Conservation (phyloP, 2,797 vertebrate genomes). For the Decapterus maruadsi region DNA sequence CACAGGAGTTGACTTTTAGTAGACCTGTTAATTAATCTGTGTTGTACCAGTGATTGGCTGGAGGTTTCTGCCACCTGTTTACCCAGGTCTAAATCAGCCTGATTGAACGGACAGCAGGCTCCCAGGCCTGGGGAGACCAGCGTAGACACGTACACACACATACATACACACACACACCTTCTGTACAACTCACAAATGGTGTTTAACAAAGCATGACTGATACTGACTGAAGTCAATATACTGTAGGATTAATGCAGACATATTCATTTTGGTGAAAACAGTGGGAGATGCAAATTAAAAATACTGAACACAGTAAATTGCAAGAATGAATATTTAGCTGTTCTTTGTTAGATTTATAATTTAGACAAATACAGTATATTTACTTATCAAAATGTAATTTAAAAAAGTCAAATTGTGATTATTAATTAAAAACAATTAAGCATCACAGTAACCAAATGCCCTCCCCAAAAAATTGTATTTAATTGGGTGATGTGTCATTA, state of each 20-base stretch:
- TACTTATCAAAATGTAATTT: too few species aligned
- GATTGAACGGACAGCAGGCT: slow-evolving; percentile 78
- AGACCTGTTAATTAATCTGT: slow-evolving; percentile 77
- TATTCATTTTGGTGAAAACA: neutral
- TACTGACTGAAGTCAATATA: slow-evolving; percentile 23
- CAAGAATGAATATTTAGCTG: neutral
- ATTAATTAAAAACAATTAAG: too few species aligned
- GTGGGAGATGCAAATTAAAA: neutral
- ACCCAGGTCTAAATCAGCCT: slow-evolving; percentile 77
- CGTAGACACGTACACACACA: slow-evolving; percentile 19
- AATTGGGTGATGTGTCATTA: neutral
- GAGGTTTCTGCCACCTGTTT: slow-evolving; percentile 83
- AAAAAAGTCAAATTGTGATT: neutral
- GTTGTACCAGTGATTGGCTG: slow-evolving; percentile 81
- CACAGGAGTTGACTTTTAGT: slow-evolving; percentile 63
- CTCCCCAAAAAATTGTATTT: neutral
- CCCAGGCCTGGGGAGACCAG: slow-evolving; percentile 58
- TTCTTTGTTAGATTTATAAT: neutral
- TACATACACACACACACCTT: neutral
- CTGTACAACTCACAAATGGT: slow-evolving; percentile 23
- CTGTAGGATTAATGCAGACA: slow-evolving; percentile 9
- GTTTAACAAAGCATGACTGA: slow-evolving; percentile 41
- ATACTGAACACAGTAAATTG: neutral
- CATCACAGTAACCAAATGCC: too few species aligned
- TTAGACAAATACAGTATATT: neutral